Evolutionary conservation across 1,140 invertebrate species (phyloP), one percentile per base, ranked within the genome.

Genomic region (Propsilocerus akamusi): DNA sequence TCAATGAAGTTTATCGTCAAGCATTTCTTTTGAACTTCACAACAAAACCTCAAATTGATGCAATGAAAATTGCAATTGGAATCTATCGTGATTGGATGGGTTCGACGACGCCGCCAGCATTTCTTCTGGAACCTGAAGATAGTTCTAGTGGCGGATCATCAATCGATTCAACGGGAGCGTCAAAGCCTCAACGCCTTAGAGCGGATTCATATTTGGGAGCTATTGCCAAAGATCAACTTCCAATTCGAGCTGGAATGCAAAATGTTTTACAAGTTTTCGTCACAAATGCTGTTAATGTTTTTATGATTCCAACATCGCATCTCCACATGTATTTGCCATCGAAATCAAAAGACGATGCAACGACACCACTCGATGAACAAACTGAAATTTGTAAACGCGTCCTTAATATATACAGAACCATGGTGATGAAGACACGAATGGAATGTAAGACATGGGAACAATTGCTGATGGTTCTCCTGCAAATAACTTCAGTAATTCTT

Each of bases 41-140:
- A 25, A 57, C 63, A 11, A 63, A 62, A 52, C 50, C 58, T 2
- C 86, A 94, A 62, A 83, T 88, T 5, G 78, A 79, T 51, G 86
- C 91, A 3, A 87, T 93, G 51, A 71, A 88, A 30, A 82, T 85
- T 59, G 89, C 92, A 30, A 91, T 97, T 55, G 76, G 81, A 49
- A 83, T 94, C n/a, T 97, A 96, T 61, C 90, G 92, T 64, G 91
- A 97, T 63, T 94, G 93, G 86, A 94, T 71, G 81, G 87, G 76
- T 60, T 69, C 80, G 46, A 68, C 77, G 58, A 82, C 88, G 59
- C 72, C 86, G 52, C 89, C 89, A 1, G 78, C 83, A 1, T 95
- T 94, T 62, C 78, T 93, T 67, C 66, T 90, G 56, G 91, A 95
- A 67, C 82, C 84, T 5, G 62, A 77, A 24, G 80, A 81, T n/a